These are phyloP conservation scores for Cuniculus paca DNA, from an alignment of 2,797 vertebrate genomes.

Conservation along the genomic window DNA sequence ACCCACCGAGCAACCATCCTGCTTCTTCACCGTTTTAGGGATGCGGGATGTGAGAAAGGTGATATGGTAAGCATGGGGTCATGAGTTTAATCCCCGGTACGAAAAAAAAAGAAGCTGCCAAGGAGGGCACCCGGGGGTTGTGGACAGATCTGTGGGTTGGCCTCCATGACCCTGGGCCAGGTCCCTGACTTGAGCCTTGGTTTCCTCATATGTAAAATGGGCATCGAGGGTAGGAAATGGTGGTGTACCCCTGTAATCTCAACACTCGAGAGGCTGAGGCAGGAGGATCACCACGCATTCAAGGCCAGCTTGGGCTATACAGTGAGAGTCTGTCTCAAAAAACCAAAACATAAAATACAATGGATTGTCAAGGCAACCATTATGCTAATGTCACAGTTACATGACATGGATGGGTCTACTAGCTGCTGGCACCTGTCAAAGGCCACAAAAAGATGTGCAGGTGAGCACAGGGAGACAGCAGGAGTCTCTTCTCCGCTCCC, in stretches of 20 bases:
- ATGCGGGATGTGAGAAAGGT: background rate
- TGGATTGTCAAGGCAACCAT: background rate
- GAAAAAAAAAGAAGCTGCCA: too few species aligned
- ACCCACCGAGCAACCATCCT: background rate
- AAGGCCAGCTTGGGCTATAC: background rate
- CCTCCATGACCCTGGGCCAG: background rate
- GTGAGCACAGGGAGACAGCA: fast-evolving
- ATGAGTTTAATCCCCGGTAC: too few species aligned
- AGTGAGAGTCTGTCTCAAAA: background rate
- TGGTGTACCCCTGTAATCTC: background rate
- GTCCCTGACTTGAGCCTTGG: background rate
- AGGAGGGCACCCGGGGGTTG: background rate
- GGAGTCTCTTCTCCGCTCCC: background rate
- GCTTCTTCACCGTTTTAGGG: background rate
- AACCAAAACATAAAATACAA: background rate
- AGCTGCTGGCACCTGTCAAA: background rate
- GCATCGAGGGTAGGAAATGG: background rate
- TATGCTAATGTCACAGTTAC: background rate
- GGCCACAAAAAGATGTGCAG: background rate
- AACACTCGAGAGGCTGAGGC: background rate
- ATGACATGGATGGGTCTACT: background rate
- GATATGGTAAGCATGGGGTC: background rate
- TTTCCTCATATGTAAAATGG: background rate
- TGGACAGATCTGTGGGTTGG: background rate
- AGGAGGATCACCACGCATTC: background rate